Percentiles rank a stretch among this genome's conserved stretches.
These are phyloP conservation scores for Gallinago undulata DNA, from an alignment of 2,113 vertebrate genomes.

Conservation along the genomic window DNA sequence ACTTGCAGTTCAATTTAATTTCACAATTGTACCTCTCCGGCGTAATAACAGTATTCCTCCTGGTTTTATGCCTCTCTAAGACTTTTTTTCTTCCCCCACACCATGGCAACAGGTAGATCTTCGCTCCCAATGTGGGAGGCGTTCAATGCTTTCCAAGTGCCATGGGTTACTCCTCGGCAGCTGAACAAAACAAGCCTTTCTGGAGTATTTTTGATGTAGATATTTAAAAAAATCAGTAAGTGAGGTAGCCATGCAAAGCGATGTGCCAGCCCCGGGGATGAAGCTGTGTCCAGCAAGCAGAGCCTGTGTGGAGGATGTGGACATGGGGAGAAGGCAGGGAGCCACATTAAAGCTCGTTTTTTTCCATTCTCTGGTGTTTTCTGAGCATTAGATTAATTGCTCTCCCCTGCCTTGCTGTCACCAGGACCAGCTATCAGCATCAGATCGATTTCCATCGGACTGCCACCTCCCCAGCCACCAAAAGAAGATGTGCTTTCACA, in stretches of 20 bases:
- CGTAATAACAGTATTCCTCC: not conserved
- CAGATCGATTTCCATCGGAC: not conserved
- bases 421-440: not conserved
- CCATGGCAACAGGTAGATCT: not conserved
- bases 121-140: not conserved
- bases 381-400: not conserved
- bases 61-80: not conserved
- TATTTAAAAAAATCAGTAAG: not conserved
- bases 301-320: not conserved
- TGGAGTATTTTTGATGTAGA: not conserved
- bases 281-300: fast-evolving
- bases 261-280: not conserved
- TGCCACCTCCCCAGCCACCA: not conserved
- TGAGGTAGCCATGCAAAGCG: not conserved
- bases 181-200: not conserved
- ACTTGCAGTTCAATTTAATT: conserved; percentile 32
- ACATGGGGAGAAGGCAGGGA: not conserved
- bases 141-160: not conserved
- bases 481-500: not conserved
- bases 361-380: not conserved
- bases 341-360: fast-evolving
- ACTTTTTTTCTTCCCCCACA: not conserved
- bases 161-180: not conserved
- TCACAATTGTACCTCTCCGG: not conserved
- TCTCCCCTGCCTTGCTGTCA: not conserved